These are phyloP conservation scores for Gallinago solitaria DNA, from an alignment of 2,797 vertebrate species.

Conservation along the genomic window DNA sequence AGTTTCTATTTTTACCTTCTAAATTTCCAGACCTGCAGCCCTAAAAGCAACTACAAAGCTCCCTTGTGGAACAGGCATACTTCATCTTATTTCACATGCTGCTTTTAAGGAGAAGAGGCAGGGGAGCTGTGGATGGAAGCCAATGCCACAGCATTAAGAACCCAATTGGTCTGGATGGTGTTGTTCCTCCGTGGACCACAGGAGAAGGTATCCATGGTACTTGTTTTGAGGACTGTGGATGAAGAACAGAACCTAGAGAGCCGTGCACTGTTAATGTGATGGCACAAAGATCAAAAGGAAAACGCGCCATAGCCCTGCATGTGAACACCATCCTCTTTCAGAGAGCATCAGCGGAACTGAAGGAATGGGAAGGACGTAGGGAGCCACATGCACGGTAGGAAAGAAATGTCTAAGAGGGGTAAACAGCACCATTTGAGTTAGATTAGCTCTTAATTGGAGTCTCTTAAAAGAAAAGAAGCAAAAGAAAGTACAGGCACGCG, in stretches of 20 bases:
- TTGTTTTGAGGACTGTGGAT: background rate
- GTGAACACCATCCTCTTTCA: background rate
- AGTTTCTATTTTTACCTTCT: background rate
- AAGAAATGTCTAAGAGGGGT: background rate
- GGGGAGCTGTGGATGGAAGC: background rate
- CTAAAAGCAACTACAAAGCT: background rate
- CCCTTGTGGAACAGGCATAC: background rate
- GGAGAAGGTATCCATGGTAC: background rate
- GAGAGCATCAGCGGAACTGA: fast-evolving
- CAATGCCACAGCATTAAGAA: fast-evolving
- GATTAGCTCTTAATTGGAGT: background rate
- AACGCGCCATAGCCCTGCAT: fast-evolving
- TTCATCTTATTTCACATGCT: background rate
- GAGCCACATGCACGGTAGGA: fast-evolving
- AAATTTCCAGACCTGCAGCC: background rate
- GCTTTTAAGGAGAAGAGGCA: background rate
- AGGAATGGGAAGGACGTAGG: background rate
- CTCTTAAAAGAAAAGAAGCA: background rate
- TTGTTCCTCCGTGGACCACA: background rate
- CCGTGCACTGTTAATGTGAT: fast-evolving
- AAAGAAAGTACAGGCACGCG: slow-evolving; percentile 13
- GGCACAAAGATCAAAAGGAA: background rate
- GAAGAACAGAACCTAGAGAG: background rate
- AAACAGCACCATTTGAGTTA: background rate
- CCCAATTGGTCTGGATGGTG: fast-evolving